Conservation (phyloP, 2,113 vertebrate species). For the Gila orcuttii region DNA sequence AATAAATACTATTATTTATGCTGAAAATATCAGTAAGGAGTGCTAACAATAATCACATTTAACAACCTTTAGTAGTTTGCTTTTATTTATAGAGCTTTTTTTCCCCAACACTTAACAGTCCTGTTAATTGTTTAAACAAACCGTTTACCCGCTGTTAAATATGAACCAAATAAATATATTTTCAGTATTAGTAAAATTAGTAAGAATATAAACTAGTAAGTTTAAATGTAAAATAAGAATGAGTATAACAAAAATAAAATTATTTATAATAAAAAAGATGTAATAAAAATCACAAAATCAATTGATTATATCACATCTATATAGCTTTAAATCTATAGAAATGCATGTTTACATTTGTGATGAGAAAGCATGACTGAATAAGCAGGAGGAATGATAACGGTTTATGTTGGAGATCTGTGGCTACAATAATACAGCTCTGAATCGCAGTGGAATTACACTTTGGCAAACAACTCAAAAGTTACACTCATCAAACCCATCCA, state of each 20-base stretch:
- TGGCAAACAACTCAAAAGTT: constrained; percentile 2
- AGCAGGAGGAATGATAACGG: background rate
- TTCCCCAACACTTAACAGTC: background rate
- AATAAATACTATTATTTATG: background rate
- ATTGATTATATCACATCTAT: background rate
- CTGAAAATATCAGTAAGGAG: background rate
- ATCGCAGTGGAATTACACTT: background rate
- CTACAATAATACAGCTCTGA: background rate
- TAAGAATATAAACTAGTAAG: too few relatives aligned
- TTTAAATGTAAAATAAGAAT: too few relatives aligned
- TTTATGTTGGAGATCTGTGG: constrained; percentile 10
- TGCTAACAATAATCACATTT: background rate
- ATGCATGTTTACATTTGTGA: background rate
- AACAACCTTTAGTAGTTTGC: background rate
- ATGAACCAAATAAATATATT: background rate
- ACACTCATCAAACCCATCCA: constrained; percentile 14
- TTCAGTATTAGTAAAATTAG: background rate
- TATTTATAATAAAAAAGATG: background rate
- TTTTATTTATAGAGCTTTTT: background rate
- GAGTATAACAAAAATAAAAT: background rate
- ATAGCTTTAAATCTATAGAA: background rate
- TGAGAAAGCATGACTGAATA: background rate
- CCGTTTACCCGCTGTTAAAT: too few relatives aligned
- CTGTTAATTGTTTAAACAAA: background rate
- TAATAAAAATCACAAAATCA: background rate